Conservation (phyloP, 2,888 invertebrate species). For the Oscheius myriophilus region DNA sequence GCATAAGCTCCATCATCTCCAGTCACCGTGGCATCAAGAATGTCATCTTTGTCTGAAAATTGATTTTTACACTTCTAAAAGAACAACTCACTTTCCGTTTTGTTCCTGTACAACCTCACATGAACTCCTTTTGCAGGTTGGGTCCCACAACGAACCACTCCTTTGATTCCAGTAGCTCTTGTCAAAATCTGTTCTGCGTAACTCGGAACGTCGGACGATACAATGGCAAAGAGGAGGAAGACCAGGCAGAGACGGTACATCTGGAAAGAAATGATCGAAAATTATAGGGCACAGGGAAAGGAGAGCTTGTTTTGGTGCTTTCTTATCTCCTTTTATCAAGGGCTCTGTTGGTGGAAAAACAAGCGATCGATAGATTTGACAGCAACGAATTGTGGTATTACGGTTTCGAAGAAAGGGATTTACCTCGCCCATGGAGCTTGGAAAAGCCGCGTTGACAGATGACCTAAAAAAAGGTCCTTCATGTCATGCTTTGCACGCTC, state of each 20-base stretch:
- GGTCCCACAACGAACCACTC: constrained; percentile 21
- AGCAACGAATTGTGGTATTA: too few relatives aligned
- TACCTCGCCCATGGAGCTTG: too few relatives aligned
- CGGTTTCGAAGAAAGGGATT: too few relatives aligned
- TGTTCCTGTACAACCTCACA: constrained; percentile 25
- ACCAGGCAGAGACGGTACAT: background rate
- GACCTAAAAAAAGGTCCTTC: too few relatives aligned
- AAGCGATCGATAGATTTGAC: too few relatives aligned
- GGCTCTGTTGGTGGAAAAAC: too few relatives aligned
- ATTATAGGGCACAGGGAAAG: too few relatives aligned
- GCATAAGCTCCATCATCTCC: constrained; percentile 13
- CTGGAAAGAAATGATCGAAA: too few relatives aligned
- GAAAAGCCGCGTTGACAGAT: too few relatives aligned
- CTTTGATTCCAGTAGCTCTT: constrained; percentile 19
- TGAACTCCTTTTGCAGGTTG: constrained; percentile 20
- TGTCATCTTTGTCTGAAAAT: constrained; percentile 19
- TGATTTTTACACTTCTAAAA: background rate
- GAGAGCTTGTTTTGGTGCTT: too few relatives aligned
- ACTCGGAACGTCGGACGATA: background rate
- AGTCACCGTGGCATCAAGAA: constrained; percentile 17
- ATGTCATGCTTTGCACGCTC: too few relatives aligned
- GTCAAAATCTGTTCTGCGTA: constrained; percentile 21
- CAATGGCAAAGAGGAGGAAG: background rate
- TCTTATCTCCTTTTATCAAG: too few relatives aligned
- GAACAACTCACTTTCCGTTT: constrained; percentile 16